Evolutionary conservation across 2,797 vertebrate species (phyloP).

Genomic region (Mus spretus): DNA sequence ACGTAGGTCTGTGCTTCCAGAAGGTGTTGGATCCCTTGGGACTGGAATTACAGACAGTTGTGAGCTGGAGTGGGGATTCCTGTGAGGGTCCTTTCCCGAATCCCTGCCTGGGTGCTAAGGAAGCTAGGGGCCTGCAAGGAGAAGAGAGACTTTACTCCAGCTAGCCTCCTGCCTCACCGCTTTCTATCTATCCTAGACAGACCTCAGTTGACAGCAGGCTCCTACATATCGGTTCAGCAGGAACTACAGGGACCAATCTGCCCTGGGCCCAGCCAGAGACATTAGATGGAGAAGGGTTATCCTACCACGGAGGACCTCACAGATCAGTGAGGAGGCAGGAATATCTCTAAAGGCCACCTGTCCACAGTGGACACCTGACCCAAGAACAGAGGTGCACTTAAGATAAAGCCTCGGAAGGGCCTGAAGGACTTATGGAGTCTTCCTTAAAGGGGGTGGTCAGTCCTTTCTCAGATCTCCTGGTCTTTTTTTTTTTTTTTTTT

Average conservation of each 20-base stretch:
- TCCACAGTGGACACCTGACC: neutral
- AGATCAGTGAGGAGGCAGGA: neutral
- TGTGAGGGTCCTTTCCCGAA: neutral
- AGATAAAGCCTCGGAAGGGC: neutral
- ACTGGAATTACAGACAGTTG: neutral
- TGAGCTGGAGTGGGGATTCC: too few species aligned
- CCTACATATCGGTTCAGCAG: neutral
- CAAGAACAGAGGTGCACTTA: neutral
- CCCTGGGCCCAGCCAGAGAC: neutral
- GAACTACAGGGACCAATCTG: neutral
- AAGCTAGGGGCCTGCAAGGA: neutral
- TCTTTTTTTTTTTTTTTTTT: neutral
- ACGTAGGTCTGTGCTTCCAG: neutral
- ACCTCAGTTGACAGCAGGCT: neutral
- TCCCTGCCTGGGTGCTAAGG: neutral
- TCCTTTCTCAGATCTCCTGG: neutral
- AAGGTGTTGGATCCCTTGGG: neutral
- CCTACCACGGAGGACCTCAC: fast-evolving
- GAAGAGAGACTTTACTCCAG: neutral
- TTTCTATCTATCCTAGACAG: too few species aligned
- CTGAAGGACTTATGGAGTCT: neutral
- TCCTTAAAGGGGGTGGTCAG: neutral
- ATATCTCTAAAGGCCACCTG: neutral
- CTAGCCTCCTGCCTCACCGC: neutral
- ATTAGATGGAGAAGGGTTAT: neutral